A percentile compares a stretch with the other conserved stretches of the same genome.
Conservation (phyloP, 2,113 vertebrate genomes). For the Piaya cayana region DNA sequence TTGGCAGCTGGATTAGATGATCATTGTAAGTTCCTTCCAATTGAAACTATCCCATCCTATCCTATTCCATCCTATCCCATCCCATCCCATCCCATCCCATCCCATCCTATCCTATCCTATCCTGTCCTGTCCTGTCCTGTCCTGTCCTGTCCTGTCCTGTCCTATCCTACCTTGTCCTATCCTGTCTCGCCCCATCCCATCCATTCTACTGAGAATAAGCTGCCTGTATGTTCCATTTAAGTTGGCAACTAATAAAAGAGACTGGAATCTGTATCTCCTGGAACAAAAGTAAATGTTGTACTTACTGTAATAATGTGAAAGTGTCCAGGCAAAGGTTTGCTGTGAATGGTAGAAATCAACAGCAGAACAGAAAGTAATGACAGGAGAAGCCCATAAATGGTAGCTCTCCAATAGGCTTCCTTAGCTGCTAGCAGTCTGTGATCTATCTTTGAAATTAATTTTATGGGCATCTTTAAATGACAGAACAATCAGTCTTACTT, state of each 20-base stretch:
- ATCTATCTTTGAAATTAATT: background rate
- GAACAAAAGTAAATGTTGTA: background rate
- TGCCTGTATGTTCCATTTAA: background rate
- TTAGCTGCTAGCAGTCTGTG: background rate
- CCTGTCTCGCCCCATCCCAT: background rate
- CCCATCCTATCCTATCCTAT: background rate
- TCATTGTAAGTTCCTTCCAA: background rate
- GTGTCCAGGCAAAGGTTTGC: background rate
- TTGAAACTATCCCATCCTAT: background rate
- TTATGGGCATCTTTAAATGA: background rate
- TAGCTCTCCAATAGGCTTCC: background rate
- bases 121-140: background rate
- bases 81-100: background rate
- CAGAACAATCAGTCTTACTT: background rate
- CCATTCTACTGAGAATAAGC: background rate
- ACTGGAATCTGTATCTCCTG: background rate
- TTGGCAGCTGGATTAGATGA: background rate
- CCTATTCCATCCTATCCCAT: background rate
- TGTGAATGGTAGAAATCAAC: background rate
- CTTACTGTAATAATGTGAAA: background rate
- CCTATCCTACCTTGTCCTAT: background rate
- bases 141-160: background rate
- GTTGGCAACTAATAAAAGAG: background rate
- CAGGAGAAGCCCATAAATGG: background rate
- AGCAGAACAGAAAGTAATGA: background rate